phyloP scores from a whole-genome alignment of 2,888 invertebrate species.

The Heliconius charithonia region DNA sequence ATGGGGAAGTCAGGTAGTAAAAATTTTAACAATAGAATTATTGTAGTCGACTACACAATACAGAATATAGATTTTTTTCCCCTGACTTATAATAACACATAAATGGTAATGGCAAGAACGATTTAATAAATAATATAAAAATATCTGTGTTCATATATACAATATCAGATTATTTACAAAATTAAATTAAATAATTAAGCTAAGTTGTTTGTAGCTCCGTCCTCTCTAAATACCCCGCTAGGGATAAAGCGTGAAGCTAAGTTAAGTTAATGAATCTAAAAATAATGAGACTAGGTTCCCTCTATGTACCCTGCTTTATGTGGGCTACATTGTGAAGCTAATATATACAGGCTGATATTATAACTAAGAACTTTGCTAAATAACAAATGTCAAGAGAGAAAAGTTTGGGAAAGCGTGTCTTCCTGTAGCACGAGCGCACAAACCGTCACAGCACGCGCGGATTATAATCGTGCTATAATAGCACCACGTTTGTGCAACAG shows the following conservation, averaged over 20 bases:
- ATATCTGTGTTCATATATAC: not conserved
- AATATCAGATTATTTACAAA: not conserved
- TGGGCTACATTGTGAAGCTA: not conserved
- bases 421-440: conserved; percentile 66
- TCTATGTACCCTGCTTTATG: no score
- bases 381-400: conserved; percentile 51
- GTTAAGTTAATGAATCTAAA: no score
- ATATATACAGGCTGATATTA: not conserved
- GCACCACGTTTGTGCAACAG: conserved; percentile 73
- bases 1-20: conserved; percentile 30
- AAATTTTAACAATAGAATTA: conserved; percentile 36
- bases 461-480: conserved; percentile 73
- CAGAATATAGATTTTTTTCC: conserved; percentile 30
- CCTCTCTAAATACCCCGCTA: no score
- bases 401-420: conserved; percentile 71
- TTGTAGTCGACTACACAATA: conserved; percentile 29
- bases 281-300: no score
- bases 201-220: no score
- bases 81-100: conserved; percentile 21
- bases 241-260: no score
- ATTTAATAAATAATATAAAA: not conserved
- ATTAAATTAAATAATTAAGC: not conserved
- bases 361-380: not conserved
- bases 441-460: conserved; percentile 74
- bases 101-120: conserved; percentile 9